These are phyloP conservation scores for Serripes groenlandicus DNA, from an alignment of 2,888 invertebrate species.

Conservation along the genomic window DNA sequence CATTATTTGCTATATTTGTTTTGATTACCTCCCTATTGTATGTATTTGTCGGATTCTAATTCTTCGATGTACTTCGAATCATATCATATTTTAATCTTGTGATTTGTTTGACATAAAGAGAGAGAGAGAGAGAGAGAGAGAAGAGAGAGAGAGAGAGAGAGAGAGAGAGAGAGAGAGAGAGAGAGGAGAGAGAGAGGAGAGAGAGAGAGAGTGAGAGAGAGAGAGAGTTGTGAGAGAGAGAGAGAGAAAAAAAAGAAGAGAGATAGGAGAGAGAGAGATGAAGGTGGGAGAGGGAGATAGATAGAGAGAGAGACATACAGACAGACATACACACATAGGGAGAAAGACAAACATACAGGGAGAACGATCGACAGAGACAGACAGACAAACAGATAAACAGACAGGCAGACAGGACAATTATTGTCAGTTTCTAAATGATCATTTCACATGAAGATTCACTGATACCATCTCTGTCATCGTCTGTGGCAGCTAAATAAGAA, in stretches of 20 bases:
- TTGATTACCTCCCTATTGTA: too few relatives aligned
- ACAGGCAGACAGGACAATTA: neutral
- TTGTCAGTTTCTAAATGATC: constrained; percentile 69
- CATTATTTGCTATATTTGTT: too few relatives aligned
- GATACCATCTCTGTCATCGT: constrained; percentile 72
- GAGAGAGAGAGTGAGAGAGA: neutral
- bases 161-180: neutral
- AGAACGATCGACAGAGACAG: neutral
- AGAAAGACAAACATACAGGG: neutral
- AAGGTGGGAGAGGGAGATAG: neutral
- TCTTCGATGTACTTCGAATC: too few relatives aligned
- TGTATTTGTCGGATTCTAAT: too few relatives aligned
- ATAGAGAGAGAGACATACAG: neutral
- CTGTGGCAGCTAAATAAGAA: constrained; percentile 63
- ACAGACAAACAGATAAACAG: neutral
- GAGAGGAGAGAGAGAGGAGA: neutral
- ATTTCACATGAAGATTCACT: constrained; percentile 79
- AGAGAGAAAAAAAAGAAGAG: neutral
- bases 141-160: neutral
- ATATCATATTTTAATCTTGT: too few relatives aligned
- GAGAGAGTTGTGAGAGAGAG: neutral
- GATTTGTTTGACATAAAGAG: too few relatives aligned
- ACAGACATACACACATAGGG: neutral
- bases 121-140: neutral
- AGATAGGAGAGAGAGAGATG: neutral